Conservation (phyloP, 2,888 invertebrate genomes). For the Cerceris rybyensis region DNA sequence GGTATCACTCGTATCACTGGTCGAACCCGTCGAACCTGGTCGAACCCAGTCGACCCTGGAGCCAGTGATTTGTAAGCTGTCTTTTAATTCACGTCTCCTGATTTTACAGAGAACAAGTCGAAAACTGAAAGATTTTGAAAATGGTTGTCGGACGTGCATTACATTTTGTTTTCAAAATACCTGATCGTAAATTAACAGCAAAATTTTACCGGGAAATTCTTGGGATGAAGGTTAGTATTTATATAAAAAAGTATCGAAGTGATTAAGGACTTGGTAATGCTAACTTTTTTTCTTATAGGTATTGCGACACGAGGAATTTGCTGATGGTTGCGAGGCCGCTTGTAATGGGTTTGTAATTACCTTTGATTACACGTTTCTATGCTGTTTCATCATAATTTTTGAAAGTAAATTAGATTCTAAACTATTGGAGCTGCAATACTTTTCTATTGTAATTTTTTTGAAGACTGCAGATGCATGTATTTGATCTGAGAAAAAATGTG, state of each 20-base stretch:
- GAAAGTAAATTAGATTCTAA: too few relatives aligned
- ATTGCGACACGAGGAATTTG: constrained; percentile 97
- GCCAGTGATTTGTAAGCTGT: too few relatives aligned
- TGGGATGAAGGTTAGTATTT: constrained; percentile 92
- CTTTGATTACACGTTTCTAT: not conserved
- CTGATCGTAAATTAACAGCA: constrained; percentile 92
- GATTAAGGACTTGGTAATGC: not conserved
- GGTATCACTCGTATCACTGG: too few relatives aligned
- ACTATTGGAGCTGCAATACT: too few relatives aligned
- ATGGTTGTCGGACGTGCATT: constrained; percentile 90
- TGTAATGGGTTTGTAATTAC: constrained; percentile 92
- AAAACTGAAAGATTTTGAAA: constrained; percentile 39
- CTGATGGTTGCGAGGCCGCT: constrained; percentile 97
- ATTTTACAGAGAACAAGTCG: too few relatives aligned
- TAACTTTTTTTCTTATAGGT: constrained; percentile 84
- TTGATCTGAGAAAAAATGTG: too few relatives aligned
- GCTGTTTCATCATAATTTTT: not conserved
- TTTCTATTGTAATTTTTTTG: too few relatives aligned
- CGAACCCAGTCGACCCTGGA: too few relatives aligned
- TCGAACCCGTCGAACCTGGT: too few relatives aligned
- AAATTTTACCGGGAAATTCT: constrained; percentile 95
- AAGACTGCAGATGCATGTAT: too few relatives aligned
- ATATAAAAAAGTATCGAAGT: not conserved
- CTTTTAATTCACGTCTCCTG: not conserved
- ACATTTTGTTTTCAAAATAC: constrained; percentile 98